Percentiles rank a stretch among this genome's conserved stretches.
phyloP scores from a whole-genome alignment of 2,888 invertebrate genomes.

The Drosophila meridiana region DNA sequence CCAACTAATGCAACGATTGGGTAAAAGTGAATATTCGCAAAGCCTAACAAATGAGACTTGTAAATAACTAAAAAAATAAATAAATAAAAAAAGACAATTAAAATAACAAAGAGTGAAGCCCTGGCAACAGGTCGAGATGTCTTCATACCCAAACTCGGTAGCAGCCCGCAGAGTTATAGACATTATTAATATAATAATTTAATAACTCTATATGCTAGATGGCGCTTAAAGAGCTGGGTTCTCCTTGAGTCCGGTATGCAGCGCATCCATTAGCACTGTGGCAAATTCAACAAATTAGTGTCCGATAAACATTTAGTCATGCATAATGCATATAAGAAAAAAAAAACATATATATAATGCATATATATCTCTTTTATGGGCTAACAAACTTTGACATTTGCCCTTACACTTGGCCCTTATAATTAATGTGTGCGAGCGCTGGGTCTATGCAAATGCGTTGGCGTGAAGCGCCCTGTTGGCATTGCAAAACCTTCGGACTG shows the following conservation, averaged over 20 bases:
- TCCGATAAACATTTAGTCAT: conserved; percentile 30
- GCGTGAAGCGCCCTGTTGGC: conserved; percentile 66
- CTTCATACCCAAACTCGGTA: conserved; percentile 15
- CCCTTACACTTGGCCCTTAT: conserved; percentile 29
- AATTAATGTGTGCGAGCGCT: conserved; percentile 11
- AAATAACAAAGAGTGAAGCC: conserved; percentile 14
- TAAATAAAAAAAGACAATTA: conserved; percentile 11
- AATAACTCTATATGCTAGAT: conserved; percentile 2
- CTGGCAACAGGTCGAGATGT: conserved; percentile 15
- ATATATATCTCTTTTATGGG: neutral
- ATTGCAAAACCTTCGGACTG: conserved; percentile 70
- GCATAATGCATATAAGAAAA: conserved; percentile 16
- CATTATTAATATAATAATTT: conserved; percentile 4
- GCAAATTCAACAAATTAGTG: conserved; percentile 46
- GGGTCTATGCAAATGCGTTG: conserved; percentile 61
- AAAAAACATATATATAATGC: too few relatives aligned
- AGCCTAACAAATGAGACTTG: conserved; percentile 20
- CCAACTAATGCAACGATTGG: conserved; percentile 61
- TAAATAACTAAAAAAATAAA: conserved; percentile 23
- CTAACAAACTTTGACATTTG: conserved; percentile 43
- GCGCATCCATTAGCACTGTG: conserved; percentile 62
- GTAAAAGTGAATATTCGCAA: conserved; percentile 45
- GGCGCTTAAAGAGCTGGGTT: neutral
- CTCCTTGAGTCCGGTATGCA: conserved; percentile 68
- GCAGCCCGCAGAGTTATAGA: neutral